These are phyloP conservation scores for Synanceia verrucosa DNA, from an alignment of 2,797 vertebrate genomes.

Conservation along the genomic window DNA sequence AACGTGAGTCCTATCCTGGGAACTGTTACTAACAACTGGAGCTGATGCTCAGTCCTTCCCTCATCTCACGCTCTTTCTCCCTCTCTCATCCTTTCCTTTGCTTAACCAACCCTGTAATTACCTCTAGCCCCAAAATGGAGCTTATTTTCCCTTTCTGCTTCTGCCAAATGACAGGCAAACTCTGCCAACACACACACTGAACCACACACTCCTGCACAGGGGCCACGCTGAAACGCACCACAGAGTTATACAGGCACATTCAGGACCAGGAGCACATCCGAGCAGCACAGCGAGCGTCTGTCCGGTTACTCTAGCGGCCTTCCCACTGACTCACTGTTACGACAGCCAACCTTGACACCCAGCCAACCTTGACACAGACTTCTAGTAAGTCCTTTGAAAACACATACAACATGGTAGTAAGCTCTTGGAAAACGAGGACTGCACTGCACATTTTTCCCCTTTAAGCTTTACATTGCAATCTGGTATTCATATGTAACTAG, in stretches of 20 bases:
- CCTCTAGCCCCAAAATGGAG: conserved; percentile 70
- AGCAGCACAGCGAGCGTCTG: not conserved
- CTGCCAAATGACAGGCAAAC: conserved; percentile 73
- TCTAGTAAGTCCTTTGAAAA: conserved; percentile 57
- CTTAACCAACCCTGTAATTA: conserved; percentile 80
- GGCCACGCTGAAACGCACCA: conserved; percentile 44
- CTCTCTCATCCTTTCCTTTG: conserved; percentile 73
- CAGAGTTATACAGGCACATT: conserved; percentile 19
- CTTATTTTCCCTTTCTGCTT: conserved; percentile 77
- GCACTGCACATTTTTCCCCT: not conserved
- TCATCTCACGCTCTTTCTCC: conserved; percentile 63
- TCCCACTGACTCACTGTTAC: conserved; percentile 52
- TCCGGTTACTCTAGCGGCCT: conserved; percentile 6
- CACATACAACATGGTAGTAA: conserved; percentile 10
- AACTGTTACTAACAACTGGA: conserved; percentile 41
- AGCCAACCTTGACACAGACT: conserved; percentile 44
- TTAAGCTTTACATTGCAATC: not conserved
- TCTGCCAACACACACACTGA: conserved; percentile 68
- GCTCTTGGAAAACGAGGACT: not conserved
- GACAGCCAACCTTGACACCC: conserved; percentile 22
- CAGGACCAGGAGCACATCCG: conserved; percentile 22
- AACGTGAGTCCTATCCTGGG: conserved; percentile 52
- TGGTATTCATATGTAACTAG: not conserved
- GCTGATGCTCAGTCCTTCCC: conserved; percentile 49
- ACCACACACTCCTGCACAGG: conserved; percentile 49